A percentile compares a stretch with the other conserved stretches of the same genome.
phyloP scores from a whole-genome alignment of 37 sponge, comb jelly and placozoan genomes.

The Ephydatia muelleri region DNA sequence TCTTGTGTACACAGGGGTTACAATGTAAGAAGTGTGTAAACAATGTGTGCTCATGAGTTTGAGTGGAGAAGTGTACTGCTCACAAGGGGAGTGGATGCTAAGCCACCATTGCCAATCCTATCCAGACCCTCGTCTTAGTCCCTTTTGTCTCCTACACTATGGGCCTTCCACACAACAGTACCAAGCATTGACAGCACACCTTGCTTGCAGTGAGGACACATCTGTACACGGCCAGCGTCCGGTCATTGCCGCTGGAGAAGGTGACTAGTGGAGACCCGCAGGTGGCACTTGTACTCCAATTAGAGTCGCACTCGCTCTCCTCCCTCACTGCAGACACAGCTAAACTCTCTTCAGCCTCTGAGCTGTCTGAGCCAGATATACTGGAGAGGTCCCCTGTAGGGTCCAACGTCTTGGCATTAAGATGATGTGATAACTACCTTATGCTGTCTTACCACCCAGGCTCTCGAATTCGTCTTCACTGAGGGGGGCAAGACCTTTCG shows the following conservation, averaged over 20 bases:
- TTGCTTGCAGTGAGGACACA: slow-evolving; percentile 9
- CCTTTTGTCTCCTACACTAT: too few species aligned
- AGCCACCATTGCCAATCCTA: too few species aligned
- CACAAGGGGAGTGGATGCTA: too few species aligned
- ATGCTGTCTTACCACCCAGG: slow-evolving; percentile 59
- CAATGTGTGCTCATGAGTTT: neutral
- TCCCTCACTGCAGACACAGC: neutral
- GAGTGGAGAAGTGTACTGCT: too few species aligned
- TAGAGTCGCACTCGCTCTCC: too few species aligned
- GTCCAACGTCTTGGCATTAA: neutral
- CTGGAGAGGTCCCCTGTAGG: slow-evolving; percentile 75
- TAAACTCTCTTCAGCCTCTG: slow-evolving; percentile 15
- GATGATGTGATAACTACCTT: neutral
- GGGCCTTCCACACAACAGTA: too few species aligned
- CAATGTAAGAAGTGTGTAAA: too few species aligned
- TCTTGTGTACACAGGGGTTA: too few species aligned
- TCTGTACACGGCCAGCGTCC: slow-evolving; percentile 36
- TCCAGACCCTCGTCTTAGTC: too few species aligned
- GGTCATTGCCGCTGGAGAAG: slow-evolving; percentile 23
- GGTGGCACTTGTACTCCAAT: neutral
- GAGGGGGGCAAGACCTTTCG: slow-evolving; percentile 57
- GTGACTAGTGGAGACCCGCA: slow-evolving; percentile 21
- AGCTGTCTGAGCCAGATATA: slow-evolving; percentile 82
- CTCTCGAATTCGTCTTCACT: slow-evolving; percentile 78
- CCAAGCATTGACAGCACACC: too few species aligned